phyloP scores from a whole-genome alignment of 2,888 invertebrate species.

The Lasioglossum leucozonium region DNA sequence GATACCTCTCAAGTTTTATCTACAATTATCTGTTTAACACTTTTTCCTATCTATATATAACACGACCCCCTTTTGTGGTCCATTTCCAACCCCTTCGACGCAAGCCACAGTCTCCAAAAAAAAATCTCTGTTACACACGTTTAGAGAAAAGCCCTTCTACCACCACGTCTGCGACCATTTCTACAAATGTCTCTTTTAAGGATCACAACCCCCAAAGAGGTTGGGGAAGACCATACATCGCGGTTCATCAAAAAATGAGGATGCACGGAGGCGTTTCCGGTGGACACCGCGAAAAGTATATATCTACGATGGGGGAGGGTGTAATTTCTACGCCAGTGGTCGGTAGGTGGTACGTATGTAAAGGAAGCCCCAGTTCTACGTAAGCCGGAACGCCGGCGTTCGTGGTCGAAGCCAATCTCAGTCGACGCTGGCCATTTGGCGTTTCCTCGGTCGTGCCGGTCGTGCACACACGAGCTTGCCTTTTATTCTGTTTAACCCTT shows the following conservation, averaged over 20 bases:
- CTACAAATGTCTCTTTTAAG: neutral
- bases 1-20: neutral
- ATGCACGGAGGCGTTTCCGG: neutral
- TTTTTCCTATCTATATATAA: too few species aligned
- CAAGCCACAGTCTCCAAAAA: too few species aligned
- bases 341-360: conserved; percentile 65
- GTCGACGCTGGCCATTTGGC: conserved; percentile 79
- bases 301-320: neutral
- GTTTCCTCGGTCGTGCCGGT: conserved; percentile 74
- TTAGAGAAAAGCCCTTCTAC: neutral
- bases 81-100: too few species aligned
- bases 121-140: too few species aligned
- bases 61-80: too few species aligned
- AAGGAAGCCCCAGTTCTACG: conserved; percentile 73
- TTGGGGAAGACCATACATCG: neutral
- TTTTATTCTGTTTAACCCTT: conserved; percentile 66
- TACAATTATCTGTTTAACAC: too few species aligned
- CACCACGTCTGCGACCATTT: too few species aligned
- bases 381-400: conserved; percentile 67
- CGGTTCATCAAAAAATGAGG: neutral
- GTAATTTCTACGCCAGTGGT: conserved; percentile 59
- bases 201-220: neutral
- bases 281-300: neutral
- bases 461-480: conserved; percentile 66
- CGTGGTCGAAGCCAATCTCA: conserved; percentile 74